These are phyloP conservation scores for Chrysolina haemoptera DNA, from an alignment of 2,888 invertebrate species.

Conservation along the genomic window DNA sequence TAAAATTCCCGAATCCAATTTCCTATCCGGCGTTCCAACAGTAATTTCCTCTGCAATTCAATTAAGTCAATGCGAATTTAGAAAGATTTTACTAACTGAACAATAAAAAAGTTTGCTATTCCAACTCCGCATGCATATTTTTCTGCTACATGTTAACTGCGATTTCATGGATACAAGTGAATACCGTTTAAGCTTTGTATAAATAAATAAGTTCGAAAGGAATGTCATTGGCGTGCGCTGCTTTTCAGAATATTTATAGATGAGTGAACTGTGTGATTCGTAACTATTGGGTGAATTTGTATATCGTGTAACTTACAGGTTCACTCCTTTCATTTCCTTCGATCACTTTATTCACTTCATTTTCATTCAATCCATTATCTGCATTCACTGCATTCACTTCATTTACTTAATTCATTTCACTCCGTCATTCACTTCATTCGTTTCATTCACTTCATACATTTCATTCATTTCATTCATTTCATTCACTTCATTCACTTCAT, in stretches of 20 bases:
- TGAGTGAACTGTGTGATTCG: background rate
- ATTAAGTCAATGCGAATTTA: constrained; percentile 31
- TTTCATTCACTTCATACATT: too few species aligned
- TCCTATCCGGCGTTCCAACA: constrained; percentile 12
- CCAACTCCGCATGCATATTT: constrained; percentile 6
- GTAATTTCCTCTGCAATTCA: constrained; percentile 30
- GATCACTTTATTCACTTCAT: too few species aligned
- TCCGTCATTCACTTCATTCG: too few species aligned
- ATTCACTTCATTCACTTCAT: too few species aligned
- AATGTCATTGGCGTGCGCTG: background rate
- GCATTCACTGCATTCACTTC: too few species aligned
- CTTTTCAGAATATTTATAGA: background rate
- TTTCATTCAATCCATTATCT: too few species aligned
- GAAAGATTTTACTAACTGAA: constrained; percentile 23
- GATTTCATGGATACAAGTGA: constrained; percentile 10
- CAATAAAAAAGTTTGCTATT: constrained; percentile 7
- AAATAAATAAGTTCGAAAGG: background rate
- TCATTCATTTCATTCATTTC: too few species aligned
- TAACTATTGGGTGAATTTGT: background rate
- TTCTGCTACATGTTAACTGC: constrained; percentile 9
- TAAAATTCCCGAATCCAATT: constrained; percentile 26
- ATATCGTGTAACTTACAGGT: too few species aligned
- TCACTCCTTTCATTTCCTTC: too few species aligned
- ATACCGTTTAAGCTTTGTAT: constrained; percentile 3
- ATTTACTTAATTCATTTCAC: too few species aligned